These are phyloP conservation scores for Eupithecia pulchellata DNA, from an alignment of 2,888 invertebrate genomes.

Conservation along the genomic window DNA sequence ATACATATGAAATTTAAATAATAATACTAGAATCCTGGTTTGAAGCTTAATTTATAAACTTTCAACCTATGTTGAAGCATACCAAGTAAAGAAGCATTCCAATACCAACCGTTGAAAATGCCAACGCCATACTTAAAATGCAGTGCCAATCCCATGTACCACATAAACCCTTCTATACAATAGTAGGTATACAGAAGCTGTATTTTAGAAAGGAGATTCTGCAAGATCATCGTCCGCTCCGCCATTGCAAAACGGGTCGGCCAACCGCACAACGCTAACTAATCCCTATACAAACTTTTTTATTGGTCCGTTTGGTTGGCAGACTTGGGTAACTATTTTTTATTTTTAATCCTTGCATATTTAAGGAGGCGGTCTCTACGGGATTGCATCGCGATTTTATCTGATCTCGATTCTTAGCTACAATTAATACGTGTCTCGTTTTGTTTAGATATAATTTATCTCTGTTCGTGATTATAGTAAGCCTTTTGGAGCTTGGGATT, in stretches of 20 bases:
- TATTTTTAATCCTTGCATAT: conserved; percentile 67
- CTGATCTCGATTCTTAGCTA: conserved; percentile 46
- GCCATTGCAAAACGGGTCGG: conserved; percentile 62
- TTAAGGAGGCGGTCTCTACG: conserved; percentile 42
- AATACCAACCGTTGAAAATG: neutral
- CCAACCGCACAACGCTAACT: conserved; percentile 69
- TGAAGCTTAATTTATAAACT: neutral
- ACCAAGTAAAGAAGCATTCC: neutral
- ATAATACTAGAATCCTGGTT: neutral
- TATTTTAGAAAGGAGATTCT: conserved; percentile 42
- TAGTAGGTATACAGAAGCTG: conserved; percentile 28
- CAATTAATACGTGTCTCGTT: conserved; percentile 48
- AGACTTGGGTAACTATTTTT: conserved; percentile 43
- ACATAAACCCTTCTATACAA: conserved; percentile 16
- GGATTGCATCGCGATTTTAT: conserved; percentile 47
- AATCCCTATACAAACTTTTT: conserved; percentile 71
- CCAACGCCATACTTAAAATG: neutral
- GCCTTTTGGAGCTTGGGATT: conserved; percentile 27
- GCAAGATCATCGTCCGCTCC: conserved; percentile 44
- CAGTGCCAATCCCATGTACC: conserved; percentile 1
- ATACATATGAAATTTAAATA: no score
- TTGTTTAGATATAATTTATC: conserved; percentile 49
- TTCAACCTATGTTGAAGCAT: neutral
- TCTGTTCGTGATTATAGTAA: conserved; percentile 41
- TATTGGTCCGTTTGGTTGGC: conserved; percentile 56